Conservation (phyloP, 2,113 vertebrate genomes). For the Balaeniceps rex region DNA sequence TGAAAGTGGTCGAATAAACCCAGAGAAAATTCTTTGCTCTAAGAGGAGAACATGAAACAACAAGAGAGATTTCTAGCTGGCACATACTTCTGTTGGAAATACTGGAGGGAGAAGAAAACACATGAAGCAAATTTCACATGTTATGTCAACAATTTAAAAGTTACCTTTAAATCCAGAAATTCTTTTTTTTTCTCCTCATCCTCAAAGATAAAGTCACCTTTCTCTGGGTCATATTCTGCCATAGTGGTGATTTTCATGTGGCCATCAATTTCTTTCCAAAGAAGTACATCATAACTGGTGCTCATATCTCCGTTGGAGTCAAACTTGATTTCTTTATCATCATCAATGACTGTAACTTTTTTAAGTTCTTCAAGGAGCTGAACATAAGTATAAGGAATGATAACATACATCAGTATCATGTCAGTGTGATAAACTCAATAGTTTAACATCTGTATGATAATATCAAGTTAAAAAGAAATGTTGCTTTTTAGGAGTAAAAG, state of each 20-base stretch:
- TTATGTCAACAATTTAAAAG: neutral
- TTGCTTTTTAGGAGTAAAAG: neutral
- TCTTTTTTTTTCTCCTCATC: conserved; percentile 55
- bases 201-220: conserved; percentile 66
- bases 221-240: conserved; percentile 76
- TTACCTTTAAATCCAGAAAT: conserved; percentile 75
- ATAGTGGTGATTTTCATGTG: conserved; percentile 65
- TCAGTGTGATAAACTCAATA: neutral
- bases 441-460: neutral
- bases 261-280: conserved; percentile 76
- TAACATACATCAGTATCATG: neutral
- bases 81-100: neutral
- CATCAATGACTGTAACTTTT: conserved; percentile 62
- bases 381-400: neutral
- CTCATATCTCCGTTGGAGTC: conserved; percentile 79
- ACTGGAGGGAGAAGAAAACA: neutral
- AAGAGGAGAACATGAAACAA: neutral
- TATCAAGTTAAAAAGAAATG: neutral
- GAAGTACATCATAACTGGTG: conserved; percentile 77
- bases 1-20: neutral
- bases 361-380: conserved; percentile 78
- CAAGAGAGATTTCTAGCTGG: neutral
- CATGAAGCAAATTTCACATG: neutral
- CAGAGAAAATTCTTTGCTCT: neutral
- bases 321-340: conserved; percentile 72